phyloP scores from a whole-genome alignment of 2,888 invertebrate species.

The Athalia circularis region DNA sequence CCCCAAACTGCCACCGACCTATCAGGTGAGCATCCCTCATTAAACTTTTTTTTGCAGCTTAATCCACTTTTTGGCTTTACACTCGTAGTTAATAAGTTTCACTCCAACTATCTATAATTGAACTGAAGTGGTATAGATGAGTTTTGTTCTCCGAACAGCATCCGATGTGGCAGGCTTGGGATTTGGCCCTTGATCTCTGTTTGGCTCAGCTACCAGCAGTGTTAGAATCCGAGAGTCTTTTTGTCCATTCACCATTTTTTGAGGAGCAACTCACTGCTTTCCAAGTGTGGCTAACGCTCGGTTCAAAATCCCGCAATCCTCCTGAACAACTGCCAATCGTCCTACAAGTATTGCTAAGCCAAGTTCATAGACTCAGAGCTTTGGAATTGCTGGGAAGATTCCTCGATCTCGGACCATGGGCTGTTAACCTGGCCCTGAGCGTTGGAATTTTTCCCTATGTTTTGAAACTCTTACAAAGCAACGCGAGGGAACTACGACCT shows the following conservation, averaged over 20 bases:
- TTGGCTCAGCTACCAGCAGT: constrained; percentile 91
- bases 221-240: constrained; percentile 78
- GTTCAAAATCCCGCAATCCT: constrained; percentile 85
- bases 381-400: constrained; percentile 95
- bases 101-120: neutral
- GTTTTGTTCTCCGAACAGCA: constrained; percentile 76
- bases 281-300: constrained; percentile 93
- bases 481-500: constrained; percentile 92
- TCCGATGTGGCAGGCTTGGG: constrained; percentile 98
- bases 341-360: constrained; percentile 87
- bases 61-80: constrained; percentile 2
- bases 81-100: neutral
- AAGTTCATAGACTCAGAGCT: constrained; percentile 94
- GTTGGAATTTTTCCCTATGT: constrained; percentile 99
- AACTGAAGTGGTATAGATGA: neutral
- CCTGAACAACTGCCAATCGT: constrained; percentile 99
- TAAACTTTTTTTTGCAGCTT: constrained; percentile 2
- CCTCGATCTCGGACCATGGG: constrained; percentile 96
- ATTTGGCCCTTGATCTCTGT: constrained; percentile 95
- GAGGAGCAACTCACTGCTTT: constrained; percentile 98
- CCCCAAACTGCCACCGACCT: constrained; percentile 94
- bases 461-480: constrained; percentile 95
- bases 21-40: constrained; percentile 77
- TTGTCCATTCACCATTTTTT: constrained; percentile 92
- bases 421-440: constrained; percentile 95